Evolutionary conservation across 2,113 vertebrate species (phyloP).

Genomic region (Acrocephalus kingi): DNA sequence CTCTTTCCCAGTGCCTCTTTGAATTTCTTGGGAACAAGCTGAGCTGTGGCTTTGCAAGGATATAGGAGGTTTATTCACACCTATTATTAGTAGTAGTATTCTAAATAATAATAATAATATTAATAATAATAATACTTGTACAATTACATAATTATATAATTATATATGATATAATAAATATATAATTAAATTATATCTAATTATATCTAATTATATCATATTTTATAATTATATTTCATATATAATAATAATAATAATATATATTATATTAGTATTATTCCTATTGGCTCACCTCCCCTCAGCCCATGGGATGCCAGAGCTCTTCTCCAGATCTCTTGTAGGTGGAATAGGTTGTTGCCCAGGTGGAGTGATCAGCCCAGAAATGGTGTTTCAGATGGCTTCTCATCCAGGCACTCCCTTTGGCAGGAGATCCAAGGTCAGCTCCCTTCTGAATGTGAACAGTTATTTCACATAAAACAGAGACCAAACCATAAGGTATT

Average conservation of each 20-base stretch:
- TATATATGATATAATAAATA: too few species aligned
- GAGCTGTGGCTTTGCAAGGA: background rate
- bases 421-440: background rate
- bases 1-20: background rate
- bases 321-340: background rate
- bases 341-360: background rate
- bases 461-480: background rate
- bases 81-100: too few species aligned
- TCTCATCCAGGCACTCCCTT: background rate
- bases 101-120: too few species aligned
- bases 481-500: background rate
- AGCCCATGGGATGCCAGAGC: background rate
- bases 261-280: too few species aligned
- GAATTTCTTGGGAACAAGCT: background rate
- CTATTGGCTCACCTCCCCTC: background rate
- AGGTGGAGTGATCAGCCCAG: background rate
- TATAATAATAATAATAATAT: too few species aligned
- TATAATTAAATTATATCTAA: too few species aligned
- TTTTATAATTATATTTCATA: too few species aligned
- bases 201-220: background rate
- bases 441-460: background rate
- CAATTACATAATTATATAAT: too few species aligned
- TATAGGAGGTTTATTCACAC: background rate
- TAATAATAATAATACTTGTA: too few species aligned
- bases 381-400: background rate